These are phyloP conservation scores for Keiferia lycopersicella DNA, from an alignment of 2,888 invertebrate species.

Conservation along the genomic window DNA sequence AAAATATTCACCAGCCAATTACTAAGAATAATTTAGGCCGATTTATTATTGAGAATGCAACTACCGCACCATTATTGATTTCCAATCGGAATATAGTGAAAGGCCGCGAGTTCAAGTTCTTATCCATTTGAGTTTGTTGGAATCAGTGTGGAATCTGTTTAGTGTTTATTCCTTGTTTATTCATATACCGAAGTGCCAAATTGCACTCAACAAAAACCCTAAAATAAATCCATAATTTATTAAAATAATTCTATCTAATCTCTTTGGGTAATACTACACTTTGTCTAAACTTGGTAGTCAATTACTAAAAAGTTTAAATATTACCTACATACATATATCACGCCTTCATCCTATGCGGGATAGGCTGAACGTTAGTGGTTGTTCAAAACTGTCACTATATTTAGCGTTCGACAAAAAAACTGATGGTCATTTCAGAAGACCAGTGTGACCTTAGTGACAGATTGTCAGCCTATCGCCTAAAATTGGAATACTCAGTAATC, in stretches of 20 bases:
- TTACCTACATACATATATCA: slow-evolving; percentile 1
- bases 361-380: no score
- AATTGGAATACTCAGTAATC: no score
- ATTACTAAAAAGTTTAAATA: slow-evolving; percentile 10
- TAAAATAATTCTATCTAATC: slow-evolving; percentile 1
- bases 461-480: no score
- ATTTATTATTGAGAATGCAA: slow-evolving; percentile 8
- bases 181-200: background rate
- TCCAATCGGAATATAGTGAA: background rate
- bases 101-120: no score
- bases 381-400: no score
- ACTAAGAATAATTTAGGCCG: slow-evolving; percentile 10
- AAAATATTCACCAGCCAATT: slow-evolving; percentile 21
- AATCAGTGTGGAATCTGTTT: no score
- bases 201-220: background rate
- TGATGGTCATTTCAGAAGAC: no score
- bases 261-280: slow-evolving; percentile 6
- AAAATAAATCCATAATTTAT: background rate
- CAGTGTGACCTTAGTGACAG: no score
- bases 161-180: background rate
- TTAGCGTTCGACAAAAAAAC: no score
- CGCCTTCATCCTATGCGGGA: background rate
- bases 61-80: background rate
- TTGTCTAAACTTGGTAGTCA: background rate
- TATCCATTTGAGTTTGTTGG: no score